A percentile compares a stretch with the other conserved stretches of the same genome.
Conservation (phyloP, 2,888 invertebrate species). For the Mesochorus sp. region DNA sequence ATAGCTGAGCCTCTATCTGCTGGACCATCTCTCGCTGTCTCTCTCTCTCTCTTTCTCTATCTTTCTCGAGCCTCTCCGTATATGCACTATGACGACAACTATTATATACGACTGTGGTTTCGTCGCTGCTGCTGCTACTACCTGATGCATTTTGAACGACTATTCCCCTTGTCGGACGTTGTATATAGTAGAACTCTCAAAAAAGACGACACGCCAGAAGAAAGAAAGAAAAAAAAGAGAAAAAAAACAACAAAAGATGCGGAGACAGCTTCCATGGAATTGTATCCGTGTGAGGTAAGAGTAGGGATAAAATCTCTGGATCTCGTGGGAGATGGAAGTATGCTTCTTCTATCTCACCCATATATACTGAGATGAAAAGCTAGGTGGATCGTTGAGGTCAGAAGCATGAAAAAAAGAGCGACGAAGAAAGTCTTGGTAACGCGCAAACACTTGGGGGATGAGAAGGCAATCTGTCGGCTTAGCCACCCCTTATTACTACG, state of each 20-base stretch:
- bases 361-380: constrained; percentile 13
- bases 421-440: constrained; percentile 40
- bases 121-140: constrained; percentile 8
- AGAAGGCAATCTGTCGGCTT: constrained; percentile 77
- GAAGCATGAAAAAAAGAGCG: constrained; percentile 22
- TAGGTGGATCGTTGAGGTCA: constrained; percentile 54
- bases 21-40: constrained; percentile 15
- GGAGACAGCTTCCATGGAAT: neutral
- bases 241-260: neutral
- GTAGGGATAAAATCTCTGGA: neutral
- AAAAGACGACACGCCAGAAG: neutral
- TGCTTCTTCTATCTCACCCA: no score
- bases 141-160: constrained; percentile 36
- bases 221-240: neutral
- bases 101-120: constrained; percentile 17
- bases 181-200: neutral
- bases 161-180: constrained; percentile 1
- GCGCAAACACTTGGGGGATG: constrained; percentile 62
- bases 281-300: neutral
- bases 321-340: constrained; percentile 17
- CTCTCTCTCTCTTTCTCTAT: neutral
- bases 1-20: constrained; percentile 36
- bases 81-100: neutral
- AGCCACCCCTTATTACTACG: constrained; percentile 77
- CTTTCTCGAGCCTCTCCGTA: no score